Base-by-base conservation (phyloP, 2,888 invertebrate genomes). In the Aphodius sticticus region DNA sequence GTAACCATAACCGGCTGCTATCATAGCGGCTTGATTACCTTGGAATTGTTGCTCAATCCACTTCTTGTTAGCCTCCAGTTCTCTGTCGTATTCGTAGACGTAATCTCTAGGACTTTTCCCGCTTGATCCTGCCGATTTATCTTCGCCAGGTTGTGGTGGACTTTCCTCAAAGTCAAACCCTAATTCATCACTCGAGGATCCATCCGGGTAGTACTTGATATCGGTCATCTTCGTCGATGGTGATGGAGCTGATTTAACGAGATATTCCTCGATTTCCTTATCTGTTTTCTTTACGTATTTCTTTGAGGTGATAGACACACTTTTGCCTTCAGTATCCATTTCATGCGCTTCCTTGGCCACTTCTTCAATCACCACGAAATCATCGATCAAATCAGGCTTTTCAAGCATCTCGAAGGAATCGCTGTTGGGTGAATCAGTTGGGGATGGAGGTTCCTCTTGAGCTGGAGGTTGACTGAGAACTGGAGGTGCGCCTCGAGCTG, bases 21-120 rank as follows among this genome's bases (percentile, higher is more conserved):
- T 90, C 84, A 94, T 92, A 1, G 91, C 90, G 0, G 91, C 90
- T 81, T 92, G 91, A 85, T 94, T 94, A 75, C 94, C 94, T 88
- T 95, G 95, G 86, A 95, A 94, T 84, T 97, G 96, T 94, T 96
- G 96, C 89, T 96, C 96, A 78, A 96, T 94, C 97, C 97, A 97
- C 80, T 95, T 94, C 85, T 95, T 95, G 79, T 95, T 95, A 2
- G 94, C 95, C 86, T 95, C 95, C 69, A 93, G 91, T 89, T 92
- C 92, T 76, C 89, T 87, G 78, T 92, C 92, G 83, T 91, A 92
- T 81, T 89, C 88, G 78, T 88, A 87, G 12, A 87, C 87, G 79
- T 88, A 88, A 12, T 90, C 89, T 36, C 86, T 86, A 0, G 89
- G 84, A 69, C 90, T 90, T 70, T 87, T 87, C 53, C 84, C 87